phyloP scores from a whole-genome alignment of 2,888 invertebrate species.

The Gymnosoma rotundatum region DNA sequence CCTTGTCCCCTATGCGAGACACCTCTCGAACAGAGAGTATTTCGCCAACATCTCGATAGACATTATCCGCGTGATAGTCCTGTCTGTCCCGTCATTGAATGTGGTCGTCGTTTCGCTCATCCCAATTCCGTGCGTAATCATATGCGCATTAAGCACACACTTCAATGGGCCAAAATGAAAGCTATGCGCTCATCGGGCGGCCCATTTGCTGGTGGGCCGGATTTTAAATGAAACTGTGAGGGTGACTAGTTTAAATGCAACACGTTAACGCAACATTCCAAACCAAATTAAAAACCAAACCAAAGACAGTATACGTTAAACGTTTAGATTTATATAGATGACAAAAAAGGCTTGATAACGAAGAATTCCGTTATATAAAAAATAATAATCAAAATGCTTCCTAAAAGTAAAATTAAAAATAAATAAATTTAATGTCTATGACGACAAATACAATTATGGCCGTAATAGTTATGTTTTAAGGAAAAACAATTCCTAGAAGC shows the following conservation, averaged over 20 bases:
- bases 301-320: constrained; percentile 47
- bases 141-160: constrained; percentile 91
- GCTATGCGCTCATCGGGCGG: constrained; percentile 84
- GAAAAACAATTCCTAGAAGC: constrained; percentile 3
- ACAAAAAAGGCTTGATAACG: constrained; percentile 45
- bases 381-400: constrained; percentile 65
- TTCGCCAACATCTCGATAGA: constrained; percentile 89
- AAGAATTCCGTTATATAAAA: constrained; percentile 41
- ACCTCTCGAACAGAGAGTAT: constrained; percentile 85
- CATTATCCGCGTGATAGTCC: constrained; percentile 94
- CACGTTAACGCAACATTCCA: constrained; percentile 52
- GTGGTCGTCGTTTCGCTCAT: constrained; percentile 90
- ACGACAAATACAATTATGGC: constrained; percentile 16
- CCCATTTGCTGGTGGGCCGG: constrained; percentile 82
- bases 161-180: constrained; percentile 93
- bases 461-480: neutral
- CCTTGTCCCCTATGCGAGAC: constrained; percentile 89
- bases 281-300: constrained; percentile 35
- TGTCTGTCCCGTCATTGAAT: constrained; percentile 89
- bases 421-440: neutral
- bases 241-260: constrained; percentile 63
- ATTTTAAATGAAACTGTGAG: constrained; percentile 81
- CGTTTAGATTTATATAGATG: constrained; percentile 32
- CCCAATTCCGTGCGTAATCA: constrained; percentile 94
- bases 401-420: constrained; percentile 49